phyloP scores from a whole-genome alignment of 2,888 invertebrate species.

The Pollenia griseotomentosa region DNA sequence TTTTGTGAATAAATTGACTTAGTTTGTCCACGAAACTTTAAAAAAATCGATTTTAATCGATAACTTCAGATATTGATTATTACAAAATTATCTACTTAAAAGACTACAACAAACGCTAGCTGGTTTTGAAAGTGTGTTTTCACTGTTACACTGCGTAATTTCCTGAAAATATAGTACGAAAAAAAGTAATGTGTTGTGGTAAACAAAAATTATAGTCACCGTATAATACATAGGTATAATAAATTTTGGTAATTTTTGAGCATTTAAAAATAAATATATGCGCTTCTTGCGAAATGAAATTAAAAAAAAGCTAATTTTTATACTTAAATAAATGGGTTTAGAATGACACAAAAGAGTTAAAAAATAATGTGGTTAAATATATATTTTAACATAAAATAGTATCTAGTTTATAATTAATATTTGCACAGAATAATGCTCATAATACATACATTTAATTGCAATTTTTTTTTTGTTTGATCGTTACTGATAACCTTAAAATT shows the following conservation, averaged over 20 bases:
- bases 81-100: no score
- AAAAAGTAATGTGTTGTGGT: no score
- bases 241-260: slow-evolving; percentile 52
- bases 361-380: slow-evolving; percentile 32
- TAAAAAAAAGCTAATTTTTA: slow-evolving; percentile 35
- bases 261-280: slow-evolving; percentile 40
- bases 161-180: no score
- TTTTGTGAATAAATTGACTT: no score
- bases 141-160: no score
- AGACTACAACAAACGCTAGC: no score
- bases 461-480: slow-evolving; percentile 73
- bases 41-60: no score
- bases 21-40: no score
- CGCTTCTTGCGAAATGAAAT: slow-evolving; percentile 37
- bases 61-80: no score
- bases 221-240: slow-evolving; percentile 14
- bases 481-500: neutral
- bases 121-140: no score
- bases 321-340: slow-evolving; percentile 6
- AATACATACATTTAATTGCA: slow-evolving; percentile 61
- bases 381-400: slow-evolving; percentile 53
- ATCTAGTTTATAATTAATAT: slow-evolving; percentile 61
- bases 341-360: slow-evolving; percentile 21
- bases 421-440: slow-evolving; percentile 70
- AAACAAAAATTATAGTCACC: no score